Percentiles rank a stretch among this genome's conserved stretches.
Evolutionary conservation across 1,140 invertebrate genomes (phyloP).

Genomic region (Cydia pomonella): DNA sequence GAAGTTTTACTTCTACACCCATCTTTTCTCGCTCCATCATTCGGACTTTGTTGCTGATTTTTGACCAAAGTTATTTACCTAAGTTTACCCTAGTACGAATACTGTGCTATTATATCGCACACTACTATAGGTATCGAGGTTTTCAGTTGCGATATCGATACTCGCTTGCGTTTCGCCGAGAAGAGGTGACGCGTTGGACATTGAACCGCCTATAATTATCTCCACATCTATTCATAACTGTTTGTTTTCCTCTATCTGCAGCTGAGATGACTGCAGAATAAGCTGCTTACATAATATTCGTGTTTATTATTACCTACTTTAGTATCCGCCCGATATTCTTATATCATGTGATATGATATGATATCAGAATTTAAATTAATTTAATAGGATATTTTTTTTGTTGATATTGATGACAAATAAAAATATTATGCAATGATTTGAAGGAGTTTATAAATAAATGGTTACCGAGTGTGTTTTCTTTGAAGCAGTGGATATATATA

Average conservation of each 20-base stretch:
- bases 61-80: too few species aligned
- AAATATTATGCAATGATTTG: neutral
- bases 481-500: too few species aligned
- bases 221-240: slow-evolving; percentile 14
- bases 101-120: too few species aligned
- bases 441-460: too few species aligned
- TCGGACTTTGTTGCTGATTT: too few species aligned
- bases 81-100: too few species aligned
- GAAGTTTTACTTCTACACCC: too few species aligned
- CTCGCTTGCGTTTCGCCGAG: neutral
- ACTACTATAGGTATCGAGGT: too few species aligned
- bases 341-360: too few species aligned
- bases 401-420: neutral
- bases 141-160: neutral
- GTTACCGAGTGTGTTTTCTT: too few species aligned
- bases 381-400: neutral
- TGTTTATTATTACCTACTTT: neutral
- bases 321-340: neutral
- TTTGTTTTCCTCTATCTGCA: slow-evolving; percentile 16
- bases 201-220: slow-evolving; percentile 30
- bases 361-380: neutral
- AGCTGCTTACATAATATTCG: neutral
- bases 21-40: too few species aligned
- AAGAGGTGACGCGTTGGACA: slow-evolving; percentile 21
- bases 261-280: neutral